Percentiles rank a stretch among this genome's conserved stretches.
phyloP scores from a whole-genome alignment of 2,797 vertebrate genomes.

The Phrynocephalus vlangalii region DNA sequence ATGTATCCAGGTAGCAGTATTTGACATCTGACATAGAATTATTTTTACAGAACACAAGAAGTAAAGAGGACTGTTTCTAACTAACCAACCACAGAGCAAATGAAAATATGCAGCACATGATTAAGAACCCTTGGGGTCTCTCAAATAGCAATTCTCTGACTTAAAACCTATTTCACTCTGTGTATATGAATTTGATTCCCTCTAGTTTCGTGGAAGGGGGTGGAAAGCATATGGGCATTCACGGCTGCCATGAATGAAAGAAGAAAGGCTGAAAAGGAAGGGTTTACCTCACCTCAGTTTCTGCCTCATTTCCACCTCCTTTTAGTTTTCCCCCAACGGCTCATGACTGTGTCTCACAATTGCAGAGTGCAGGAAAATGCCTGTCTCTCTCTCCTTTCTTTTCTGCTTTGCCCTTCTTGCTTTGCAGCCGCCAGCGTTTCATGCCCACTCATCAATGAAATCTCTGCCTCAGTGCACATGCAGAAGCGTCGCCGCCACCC shows the following conservation, averaged over 20 bases:
- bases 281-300: neutral
- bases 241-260: neutral
- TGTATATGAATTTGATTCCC: neutral
- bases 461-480: conserved; percentile 16
- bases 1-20: neutral
- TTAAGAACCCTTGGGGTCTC: neutral
- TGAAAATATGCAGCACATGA: neutral
- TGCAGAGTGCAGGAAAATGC: neutral
- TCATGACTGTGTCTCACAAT: neutral
- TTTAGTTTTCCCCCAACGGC: neutral
- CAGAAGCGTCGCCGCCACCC: neutral
- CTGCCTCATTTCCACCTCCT: neutral
- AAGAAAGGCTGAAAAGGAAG: neutral
- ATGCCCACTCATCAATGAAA: conserved; percentile 41
- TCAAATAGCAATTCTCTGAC: neutral
- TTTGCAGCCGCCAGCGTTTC: conserved; percentile 25
- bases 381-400: neutral
- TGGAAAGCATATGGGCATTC: neutral
- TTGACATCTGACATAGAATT: neutral
- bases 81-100: neutral
- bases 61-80: neutral
- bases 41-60: neutral
- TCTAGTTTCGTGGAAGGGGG: neutral
- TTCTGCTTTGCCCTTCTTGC: conserved; percentile 13
- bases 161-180: neutral